Evolutionary conservation across 1,140 invertebrate species (phyloP).

Genomic region (Drosophila nikananu): DNA sequence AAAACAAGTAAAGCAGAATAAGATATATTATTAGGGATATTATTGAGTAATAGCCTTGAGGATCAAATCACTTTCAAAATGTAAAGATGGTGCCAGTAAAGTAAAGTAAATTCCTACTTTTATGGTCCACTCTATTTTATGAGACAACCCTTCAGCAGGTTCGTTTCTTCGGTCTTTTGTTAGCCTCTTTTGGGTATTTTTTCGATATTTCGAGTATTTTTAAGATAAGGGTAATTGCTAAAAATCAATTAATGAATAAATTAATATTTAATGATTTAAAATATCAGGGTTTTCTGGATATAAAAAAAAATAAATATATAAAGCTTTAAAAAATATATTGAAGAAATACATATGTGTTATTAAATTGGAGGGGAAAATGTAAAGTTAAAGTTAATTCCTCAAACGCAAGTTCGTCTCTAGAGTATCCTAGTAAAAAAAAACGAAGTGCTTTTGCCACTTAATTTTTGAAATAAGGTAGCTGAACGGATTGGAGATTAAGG

Average conservation of each 20-base stretch:
- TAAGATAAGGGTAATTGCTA: not conserved
- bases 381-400: not conserved
- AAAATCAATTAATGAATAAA: too few relatives aligned
- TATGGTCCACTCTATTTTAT: conserved; percentile 10
- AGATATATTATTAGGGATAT: not conserved
- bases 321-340: too few relatives aligned
- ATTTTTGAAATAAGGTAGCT: conserved; percentile 51
- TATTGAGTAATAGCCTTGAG: not conserved
- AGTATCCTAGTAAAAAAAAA: not conserved
- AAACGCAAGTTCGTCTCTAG: conserved; percentile 10
- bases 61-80: not conserved
- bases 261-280: too few relatives aligned
- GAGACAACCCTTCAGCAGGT: not conserved
- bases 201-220: not conserved
- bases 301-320: too few relatives aligned
- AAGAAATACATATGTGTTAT: too few relatives aligned
- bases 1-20: not conserved
- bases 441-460: conserved; percentile 1
- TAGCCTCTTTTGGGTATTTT: not conserved
- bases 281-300: too few relatives aligned
- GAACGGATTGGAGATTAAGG: conserved; percentile 20
- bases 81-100: not conserved
- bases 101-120: not conserved
- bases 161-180: not conserved
- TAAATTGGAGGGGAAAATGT: not conserved